Base-by-base conservation (phyloP, 2,797 vertebrate genomes). In the Pelobates cultripes region DNA sequence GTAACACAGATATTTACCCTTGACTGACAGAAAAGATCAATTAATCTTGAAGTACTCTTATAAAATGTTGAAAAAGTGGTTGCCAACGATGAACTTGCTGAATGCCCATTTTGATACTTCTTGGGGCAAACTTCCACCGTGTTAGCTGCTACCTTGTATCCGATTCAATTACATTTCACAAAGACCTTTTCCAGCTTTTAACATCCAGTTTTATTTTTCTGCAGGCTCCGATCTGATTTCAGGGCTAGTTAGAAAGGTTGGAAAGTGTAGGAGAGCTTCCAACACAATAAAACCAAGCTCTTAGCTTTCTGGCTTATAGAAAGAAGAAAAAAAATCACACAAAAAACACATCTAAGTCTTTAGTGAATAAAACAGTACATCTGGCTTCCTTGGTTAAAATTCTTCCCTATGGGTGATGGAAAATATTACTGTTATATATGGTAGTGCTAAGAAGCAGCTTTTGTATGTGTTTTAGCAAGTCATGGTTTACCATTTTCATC, bases 161-260 rank as follows among this genome's bases (percentile, higher is more conserved):
- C 79, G 77, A 83, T 83, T 85, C 87, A 79, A 82, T 85, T 78
- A 81, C 86, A 64, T 8, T 83, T 69, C 85, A 80, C 73, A 70
- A 80, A 87, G 87, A 86, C 84, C 87, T 87, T 86, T 85, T 83
- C 83, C 66, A n/a, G 80, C 53, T 81, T 78, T n/a, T 80, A 44
- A 43, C 66, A 64, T 9, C 9, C 84, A 85, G 63, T 76, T 72
- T 86, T 72, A 66, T 77, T 86, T 88, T 86, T 5, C 78, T 82
- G 73, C 84, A 81, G 76, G 83, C 80, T 85, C 57, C 67, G 85
- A 82, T 86, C 84, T 86, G 86, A 80, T 86, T 87, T 85, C 84
- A 83, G 80, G 73, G 70, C 71, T 73, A 87, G 80, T 77, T 84
- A 85, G 84, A 89, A 88, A 85, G 78, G 75, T 80, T 40, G 44